Base-by-base conservation (phyloP, 2,888 invertebrate species). In the Oxycera nigricornis region DNA sequence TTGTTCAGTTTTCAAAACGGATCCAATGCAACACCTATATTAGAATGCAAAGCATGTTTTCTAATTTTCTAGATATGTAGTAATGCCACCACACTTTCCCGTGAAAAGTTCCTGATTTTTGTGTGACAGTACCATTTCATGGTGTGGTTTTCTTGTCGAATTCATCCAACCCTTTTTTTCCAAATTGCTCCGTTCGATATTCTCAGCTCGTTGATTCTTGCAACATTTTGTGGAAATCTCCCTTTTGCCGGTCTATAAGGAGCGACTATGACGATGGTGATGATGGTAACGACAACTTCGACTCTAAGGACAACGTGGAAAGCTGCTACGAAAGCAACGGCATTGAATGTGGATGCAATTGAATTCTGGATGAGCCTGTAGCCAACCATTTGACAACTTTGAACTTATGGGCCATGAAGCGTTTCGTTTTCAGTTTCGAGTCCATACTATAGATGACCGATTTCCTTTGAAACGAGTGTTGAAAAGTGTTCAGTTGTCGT, bases 121-220 rank as follows among this genome's bases (percentile, higher is more conserved):
- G n/a, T n/a, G n/a, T n/a, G n/a, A n/a, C n/a, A n/a, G n/a, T n/a
- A n/a, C n/a, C n/a, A n/a, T n/a, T n/a, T n/a, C n/a, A n/a, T n/a
- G n/a, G n/a, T n/a, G n/a, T n/a, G n/a, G 35, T 11, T 35, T 35
- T 35, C 35, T 35, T 35, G n/a, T n/a, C n/a, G n/a, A n/a, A n/a
- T n/a, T n/a, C n/a, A n/a, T 35, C 35, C 35, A 7, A 7, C 35
- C 35, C 11, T 6, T 11, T 35, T 6, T 11, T 68, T 73, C 72
- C 73, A 62, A 72, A 75, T 75, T 72, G 68, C 55, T 75, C 70
- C 26, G 41, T 55, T 75, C 65, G 73, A 75, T 75, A 75, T 73
- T 67, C 61, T 73, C 59, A 73, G 73, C 61, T 73, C 70, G 61
- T 73, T 70, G 73, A 70, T 70, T 73, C 62, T 67, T 52, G 26